Percentiles rank a stretch among this genome's conserved stretches.
These are phyloP conservation scores for Siniperca chuatsi DNA, from an alignment of 2,113 vertebrate species.

Conservation along the genomic window DNA sequence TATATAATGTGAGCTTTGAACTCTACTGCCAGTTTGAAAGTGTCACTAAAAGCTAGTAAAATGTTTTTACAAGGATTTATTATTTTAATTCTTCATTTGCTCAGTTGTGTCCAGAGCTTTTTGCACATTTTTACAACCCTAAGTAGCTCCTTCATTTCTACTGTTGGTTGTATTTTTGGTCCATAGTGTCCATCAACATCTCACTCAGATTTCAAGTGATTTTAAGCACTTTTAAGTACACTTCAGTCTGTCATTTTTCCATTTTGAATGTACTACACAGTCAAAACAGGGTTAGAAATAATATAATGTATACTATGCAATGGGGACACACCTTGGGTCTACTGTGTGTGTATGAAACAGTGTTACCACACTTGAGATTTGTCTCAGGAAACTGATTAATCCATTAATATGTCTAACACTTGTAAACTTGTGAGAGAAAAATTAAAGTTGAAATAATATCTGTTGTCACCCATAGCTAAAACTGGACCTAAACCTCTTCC, in stretches of 20 bases:
- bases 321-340: not conserved
- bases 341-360: not conserved
- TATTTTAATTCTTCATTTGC: not conserved
- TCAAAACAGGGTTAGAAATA: not conserved
- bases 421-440: not conserved
- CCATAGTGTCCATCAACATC: not conserved
- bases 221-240: not conserved
- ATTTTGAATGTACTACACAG: not conserved
- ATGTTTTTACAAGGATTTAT: not conserved
- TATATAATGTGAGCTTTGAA: not conserved
- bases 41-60: not conserved
- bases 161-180: not conserved
- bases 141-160: constrained; percentile 13
- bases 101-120: constrained; percentile 1
- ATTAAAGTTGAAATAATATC: not conserved
- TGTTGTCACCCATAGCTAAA: not conserved
- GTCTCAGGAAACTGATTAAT: not conserved
- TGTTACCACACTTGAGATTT: not conserved
- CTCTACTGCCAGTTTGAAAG: not conserved
- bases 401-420: not conserved
- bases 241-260: not conserved
- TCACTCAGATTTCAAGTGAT: not conserved
- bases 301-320: not conserved
- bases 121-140: not conserved
- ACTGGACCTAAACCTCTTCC: not conserved